Conservation (phyloP, 2,797 vertebrate genomes). For the Caiman crocodilus region DNA sequence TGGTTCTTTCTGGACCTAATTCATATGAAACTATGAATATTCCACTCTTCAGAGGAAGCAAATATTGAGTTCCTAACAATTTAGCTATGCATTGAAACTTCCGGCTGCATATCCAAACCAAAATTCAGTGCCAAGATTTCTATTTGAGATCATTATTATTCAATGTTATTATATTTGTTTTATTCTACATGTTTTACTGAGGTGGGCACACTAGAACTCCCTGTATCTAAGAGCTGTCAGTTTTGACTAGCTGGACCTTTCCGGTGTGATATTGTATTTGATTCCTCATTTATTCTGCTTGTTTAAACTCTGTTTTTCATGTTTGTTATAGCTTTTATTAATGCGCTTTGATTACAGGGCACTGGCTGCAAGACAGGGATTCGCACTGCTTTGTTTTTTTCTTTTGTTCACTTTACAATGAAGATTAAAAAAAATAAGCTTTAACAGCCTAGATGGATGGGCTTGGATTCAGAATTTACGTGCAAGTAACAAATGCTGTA, state of each 20-base stretch:
- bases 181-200: background rate
- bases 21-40: background rate
- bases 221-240: background rate
- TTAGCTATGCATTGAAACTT: background rate
- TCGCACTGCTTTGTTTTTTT: background rate
- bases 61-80: background rate
- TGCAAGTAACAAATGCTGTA: constrained; percentile 43
- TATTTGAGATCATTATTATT: background rate
- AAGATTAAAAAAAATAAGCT: constrained; percentile 44
- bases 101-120: background rate
- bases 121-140: background rate
- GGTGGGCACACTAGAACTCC: background rate
- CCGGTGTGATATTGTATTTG: background rate
- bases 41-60: background rate
- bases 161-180: background rate
- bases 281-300: background rate
- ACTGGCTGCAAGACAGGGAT: constrained; percentile 40
- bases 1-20: background rate
- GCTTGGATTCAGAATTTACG: constrained; percentile 21
- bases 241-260: background rate
- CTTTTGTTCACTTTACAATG: constrained; percentile 29
- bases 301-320: constrained; percentile 26
- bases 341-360: constrained; percentile 15
- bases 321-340: constrained; percentile 43
- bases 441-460: constrained; percentile 19